These are phyloP conservation scores for Ispidina picta DNA, from an alignment of 2,797 vertebrate species.

Conservation along the genomic window DNA sequence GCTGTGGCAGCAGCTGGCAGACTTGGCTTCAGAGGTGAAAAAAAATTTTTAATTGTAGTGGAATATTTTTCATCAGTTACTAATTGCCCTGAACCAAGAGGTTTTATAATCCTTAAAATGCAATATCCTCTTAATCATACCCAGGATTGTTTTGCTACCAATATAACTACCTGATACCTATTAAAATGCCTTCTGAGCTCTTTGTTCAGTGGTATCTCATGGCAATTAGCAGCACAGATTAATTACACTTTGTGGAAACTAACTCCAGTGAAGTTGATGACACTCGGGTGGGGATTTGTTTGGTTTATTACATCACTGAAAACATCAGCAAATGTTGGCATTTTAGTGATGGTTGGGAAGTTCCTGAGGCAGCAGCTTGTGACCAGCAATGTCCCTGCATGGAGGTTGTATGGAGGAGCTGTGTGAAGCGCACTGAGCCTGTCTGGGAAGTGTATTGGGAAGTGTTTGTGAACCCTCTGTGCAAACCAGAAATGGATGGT, in stretches of 20 bases:
- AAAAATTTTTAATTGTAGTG: not conserved
- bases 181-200: not conserved
- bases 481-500: not conserved
- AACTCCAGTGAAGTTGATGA: not conserved
- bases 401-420: not conserved
- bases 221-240: not conserved
- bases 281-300: not conserved
- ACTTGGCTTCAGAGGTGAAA: not conserved
- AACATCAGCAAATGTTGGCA: slow-evolving; percentile 1
- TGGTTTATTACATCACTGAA: slow-evolving; percentile 8
- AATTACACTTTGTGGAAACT: slow-evolving; percentile 4
- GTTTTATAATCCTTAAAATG: slow-evolving; percentile 6
- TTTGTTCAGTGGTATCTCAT: not conserved
- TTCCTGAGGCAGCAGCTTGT: not conserved
- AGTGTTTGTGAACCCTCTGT: not conserved
- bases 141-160: not conserved
- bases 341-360: rapidly evolving
- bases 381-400: rapidly evolving
- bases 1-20: not conserved
- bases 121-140: slow-evolving; percentile 16
- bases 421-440: not conserved
- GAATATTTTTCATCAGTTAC: not conserved
- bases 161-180: not conserved
- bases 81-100: not conserved
- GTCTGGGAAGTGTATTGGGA: not conserved